Evolutionary conservation across 1,140 invertebrate genomes (phyloP).

Genomic region (Oryzaephilus surinamensis): DNA sequence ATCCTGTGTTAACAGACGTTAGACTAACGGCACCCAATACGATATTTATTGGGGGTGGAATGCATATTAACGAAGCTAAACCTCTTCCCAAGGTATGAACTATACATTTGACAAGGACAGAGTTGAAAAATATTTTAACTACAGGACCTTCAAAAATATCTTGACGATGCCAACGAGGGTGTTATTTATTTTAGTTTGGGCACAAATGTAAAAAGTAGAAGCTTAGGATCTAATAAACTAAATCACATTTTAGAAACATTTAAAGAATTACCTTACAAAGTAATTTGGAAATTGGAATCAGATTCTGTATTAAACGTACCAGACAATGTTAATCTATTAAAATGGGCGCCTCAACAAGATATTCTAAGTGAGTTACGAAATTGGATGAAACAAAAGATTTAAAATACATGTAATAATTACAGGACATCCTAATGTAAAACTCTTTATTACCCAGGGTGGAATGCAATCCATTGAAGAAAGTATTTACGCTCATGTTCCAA

Average conservation of each 20-base stretch:
- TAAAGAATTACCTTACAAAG: conserved; percentile 38
- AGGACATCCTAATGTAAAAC: conserved; percentile 51
- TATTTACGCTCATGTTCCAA: conserved; percentile 40
- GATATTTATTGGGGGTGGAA: conserved; percentile 39
- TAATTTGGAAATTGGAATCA: conserved; percentile 45
- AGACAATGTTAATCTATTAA: conserved; percentile 46
- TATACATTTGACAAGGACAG: too few relatives aligned
- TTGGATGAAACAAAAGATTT: neutral
- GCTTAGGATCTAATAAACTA: conserved; percentile 38
- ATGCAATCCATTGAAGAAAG: conserved; percentile 41
- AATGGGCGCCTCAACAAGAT: conserved; percentile 60
- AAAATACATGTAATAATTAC: conserved; percentile 11
- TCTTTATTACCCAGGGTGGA: conserved; percentile 64
- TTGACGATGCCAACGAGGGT: conserved; percentile 38
- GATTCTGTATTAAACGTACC: conserved; percentile 39
- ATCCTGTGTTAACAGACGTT: conserved; percentile 37
- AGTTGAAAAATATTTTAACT: too few relatives aligned
- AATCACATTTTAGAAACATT: conserved; percentile 39
- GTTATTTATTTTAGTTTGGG: conserved; percentile 46
- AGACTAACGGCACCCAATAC: conserved; percentile 39
- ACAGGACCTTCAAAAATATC: conserved; percentile 36
- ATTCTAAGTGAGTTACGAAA: conserved; percentile 43
- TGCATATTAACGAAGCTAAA: conserved; percentile 37
- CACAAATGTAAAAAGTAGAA: conserved; percentile 42
- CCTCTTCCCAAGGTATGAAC: conserved; percentile 33